phyloP scores from a whole-genome alignment of 1,140 invertebrate genomes.

The Idris sp. region DNA sequence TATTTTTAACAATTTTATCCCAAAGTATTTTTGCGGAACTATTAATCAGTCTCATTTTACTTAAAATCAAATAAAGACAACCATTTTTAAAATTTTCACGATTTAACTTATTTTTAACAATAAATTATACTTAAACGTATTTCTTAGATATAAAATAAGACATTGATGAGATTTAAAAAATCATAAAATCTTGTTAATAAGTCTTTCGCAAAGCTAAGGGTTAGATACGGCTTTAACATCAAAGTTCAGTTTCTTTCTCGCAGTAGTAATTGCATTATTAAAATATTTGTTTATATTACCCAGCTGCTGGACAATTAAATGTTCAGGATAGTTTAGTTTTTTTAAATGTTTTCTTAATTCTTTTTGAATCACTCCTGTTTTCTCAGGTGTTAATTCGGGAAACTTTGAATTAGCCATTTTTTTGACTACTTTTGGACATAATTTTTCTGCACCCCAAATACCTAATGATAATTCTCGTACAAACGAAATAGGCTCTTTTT shows the following conservation, averaged over 20 bases:
- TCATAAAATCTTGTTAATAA: too few species aligned
- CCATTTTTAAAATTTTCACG: too few species aligned
- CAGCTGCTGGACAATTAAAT: background rate
- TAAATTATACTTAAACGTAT: too few species aligned
- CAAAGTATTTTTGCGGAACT: too few species aligned
- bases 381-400: background rate
- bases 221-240: too few species aligned
- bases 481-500: background rate
- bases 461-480: background rate
- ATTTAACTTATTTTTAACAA: too few species aligned
- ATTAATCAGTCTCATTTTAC: too few species aligned
- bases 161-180: too few species aligned
- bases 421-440: background rate
- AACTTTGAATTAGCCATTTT: background rate
- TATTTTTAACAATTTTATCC: too few species aligned
- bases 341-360: background rate
- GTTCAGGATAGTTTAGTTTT: background rate
- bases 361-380: slow-evolving; percentile 1
- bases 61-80: too few species aligned
- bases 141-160: too few species aligned
- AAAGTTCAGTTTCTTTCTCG: background rate
- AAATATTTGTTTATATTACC: background rate
- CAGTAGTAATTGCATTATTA: background rate
- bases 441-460: background rate
- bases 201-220: too few species aligned